Base-by-base conservation (phyloP, 2,113 vertebrate genomes). In the Rafetus swinhoei region DNA sequence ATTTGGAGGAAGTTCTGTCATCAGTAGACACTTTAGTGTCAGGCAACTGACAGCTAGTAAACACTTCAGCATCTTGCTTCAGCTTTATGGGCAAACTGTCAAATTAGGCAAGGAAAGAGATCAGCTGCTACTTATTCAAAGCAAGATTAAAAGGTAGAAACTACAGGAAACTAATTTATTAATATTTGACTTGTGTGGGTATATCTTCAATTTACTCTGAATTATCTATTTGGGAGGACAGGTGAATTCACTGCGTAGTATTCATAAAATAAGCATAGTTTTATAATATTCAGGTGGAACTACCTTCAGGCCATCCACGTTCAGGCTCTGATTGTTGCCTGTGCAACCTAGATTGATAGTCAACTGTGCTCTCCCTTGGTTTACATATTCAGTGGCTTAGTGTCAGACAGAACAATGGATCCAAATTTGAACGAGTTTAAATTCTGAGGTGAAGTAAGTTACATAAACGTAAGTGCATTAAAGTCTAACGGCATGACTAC, bases 41-140 rank as follows among this genome's bases (percentile, higher is more conserved):
- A 87, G 45, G 50, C 72, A 85, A 45, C 81, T 92, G 92, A 82
- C 59, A 82, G 77, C 32, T 45, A 83, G 60, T 72, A 82, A 82
- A 45, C 0, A 0, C 21, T 85, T 81, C 1, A 1, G 21, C 35
- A 55, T 79, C 79, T 79, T 88, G 29, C 74, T 84, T 18, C 50
- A 45, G 35, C 77, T 79, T 14, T 24, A 14, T 50, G 56, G 45
- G 69, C 69, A 81, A 89, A 56, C 85, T 90, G 85, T 45, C 82
- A 90, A 72, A 90, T 90, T 74, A 86, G 59, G n/a, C 39, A 85
- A 81, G 12, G 5, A 35, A 77, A 81, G 50, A 88, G 24, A 72
- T 25, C 1, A 1, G 6, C 74, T 86, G 54, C 7, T 53, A 45
- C 32, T 83, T 90, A 86, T 2, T 55, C 72, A 90, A 81, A 21